Evolutionary conservation across 2,797 vertebrate genomes (phyloP), one percentile per base, ranked within the genome.

Genomic region (Pteropus rufus): DNA sequence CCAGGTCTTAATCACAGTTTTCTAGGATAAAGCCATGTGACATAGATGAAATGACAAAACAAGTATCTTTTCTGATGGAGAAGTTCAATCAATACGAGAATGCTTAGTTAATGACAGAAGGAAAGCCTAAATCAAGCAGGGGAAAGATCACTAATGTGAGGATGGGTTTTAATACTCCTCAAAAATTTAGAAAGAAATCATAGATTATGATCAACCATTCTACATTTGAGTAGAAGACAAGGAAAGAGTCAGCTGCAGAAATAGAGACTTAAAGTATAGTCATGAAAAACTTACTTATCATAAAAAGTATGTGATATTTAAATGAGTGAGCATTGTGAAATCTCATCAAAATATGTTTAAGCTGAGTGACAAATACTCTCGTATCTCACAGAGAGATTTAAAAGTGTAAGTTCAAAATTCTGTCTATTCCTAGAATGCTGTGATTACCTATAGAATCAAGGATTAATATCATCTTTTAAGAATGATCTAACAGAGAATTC

Each of bases 111-210:
- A 56, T 76, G 52, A 94, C n/a, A 89, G 52, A 62, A 56, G 52
- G 60, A 89, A 92, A 85, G 26, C 52, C 58, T 93, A 81, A 90
- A 77, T 56, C 23, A 75, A 81, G 41, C 91, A 91, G 29, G 18
- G 15, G 79, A 56, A 84, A 60, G 8, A 58, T 69, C 12, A 64
- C 31, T 84, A 67, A 54, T 23, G 7, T 80, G 77, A 85, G 19
- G 19, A n/a, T 26, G 49, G 29, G 1, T 62, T 93, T 84, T 93
- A 89, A 44, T 44, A 70, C 39, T 89, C 26, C 54, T 77, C 81
- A 80, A 41, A 49, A 64, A 83, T 70, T 44, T 76, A 80, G 15
- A 96, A 93, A 96, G 44, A n/a, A 97, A 76, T 67, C 36, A 70
- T 19, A 91, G 29, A 52, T 15, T 56, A 14, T 82, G 64, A 58